Percentiles rank a stretch among this genome's conserved stretches.
These are phyloP conservation scores for Percopsis omiscomaycus DNA, from an alignment of 2,797 vertebrate species.

Conservation along the genomic window DNA sequence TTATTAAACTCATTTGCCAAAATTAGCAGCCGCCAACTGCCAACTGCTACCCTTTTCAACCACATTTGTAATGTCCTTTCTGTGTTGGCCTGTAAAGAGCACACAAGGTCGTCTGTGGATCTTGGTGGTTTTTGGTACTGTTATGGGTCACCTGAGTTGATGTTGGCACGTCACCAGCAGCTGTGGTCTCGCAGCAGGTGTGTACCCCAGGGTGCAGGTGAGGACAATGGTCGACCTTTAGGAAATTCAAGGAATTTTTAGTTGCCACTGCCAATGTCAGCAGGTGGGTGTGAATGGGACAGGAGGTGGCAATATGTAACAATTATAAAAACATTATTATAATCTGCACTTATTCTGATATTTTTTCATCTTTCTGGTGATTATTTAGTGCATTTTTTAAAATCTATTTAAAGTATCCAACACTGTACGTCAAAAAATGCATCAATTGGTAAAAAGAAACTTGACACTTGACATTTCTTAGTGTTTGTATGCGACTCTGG, in stretches of 20 bases:
- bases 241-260: slow-evolving; percentile 66
- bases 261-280: slow-evolving; percentile 56
- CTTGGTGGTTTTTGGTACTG: slow-evolving; percentile 62
- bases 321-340: neutral
- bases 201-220: slow-evolving; percentile 63
- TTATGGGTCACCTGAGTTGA: slow-evolving; percentile 67
- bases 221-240: slow-evolving; percentile 72
- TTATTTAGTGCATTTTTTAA: no score
- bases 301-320: slow-evolving; percentile 6
- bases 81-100: slow-evolving; percentile 30
- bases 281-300: slow-evolving; percentile 48
- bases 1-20: slow-evolving; percentile 8
- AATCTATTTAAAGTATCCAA: no score
- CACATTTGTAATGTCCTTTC: slow-evolving; percentile 34
- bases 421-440: no score
- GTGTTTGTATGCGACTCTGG: no score
- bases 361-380: no score
- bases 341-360: slow-evolving; percentile 8
- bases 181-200: slow-evolving; percentile 65
- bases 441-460: no score
- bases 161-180: slow-evolving; percentile 57
- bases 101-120: slow-evolving; percentile 37
- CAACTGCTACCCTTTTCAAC: slow-evolving; percentile 4
- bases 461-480: no score
- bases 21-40: no score